phyloP scores from a whole-genome alignment of 1,140 invertebrate species.

The Drosophila tristis region DNA sequence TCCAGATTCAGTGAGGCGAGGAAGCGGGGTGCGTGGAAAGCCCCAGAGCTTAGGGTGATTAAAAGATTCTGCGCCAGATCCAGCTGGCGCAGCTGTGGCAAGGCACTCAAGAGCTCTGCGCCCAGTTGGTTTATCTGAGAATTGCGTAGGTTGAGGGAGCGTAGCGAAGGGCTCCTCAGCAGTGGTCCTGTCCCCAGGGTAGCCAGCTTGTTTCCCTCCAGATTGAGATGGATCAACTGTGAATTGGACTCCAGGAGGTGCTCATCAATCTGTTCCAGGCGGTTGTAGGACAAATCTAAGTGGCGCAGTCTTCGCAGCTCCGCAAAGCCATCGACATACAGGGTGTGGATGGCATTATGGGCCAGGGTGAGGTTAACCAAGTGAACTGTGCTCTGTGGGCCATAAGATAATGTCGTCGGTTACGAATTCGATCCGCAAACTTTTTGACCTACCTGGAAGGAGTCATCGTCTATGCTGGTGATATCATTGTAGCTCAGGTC shows the following conservation, averaged over 20 bases:
- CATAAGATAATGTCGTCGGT: neutral
- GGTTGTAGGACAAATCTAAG: slow-evolving; percentile 78
- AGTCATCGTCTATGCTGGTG: slow-evolving; percentile 72
- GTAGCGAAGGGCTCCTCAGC: slow-evolving; percentile 57
- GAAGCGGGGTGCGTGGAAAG: slow-evolving; percentile 55
- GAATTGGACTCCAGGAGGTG: slow-evolving; percentile 69
- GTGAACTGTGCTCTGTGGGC: slow-evolving; percentile 54
- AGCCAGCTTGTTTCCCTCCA: slow-evolving; percentile 77
- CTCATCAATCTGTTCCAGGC: slow-evolving; percentile 74
- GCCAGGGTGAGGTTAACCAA: slow-evolving; percentile 64
- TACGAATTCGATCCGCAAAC: neutral
- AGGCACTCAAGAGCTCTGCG: slow-evolving; percentile 36
- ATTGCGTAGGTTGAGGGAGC: slow-evolving; percentile 67
- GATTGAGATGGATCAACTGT: slow-evolving; percentile 59
- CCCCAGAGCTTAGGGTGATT: slow-evolving; percentile 55
- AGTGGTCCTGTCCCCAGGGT: slow-evolving; percentile 51
- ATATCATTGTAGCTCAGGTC: slow-evolving; percentile 83
- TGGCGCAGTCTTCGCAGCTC: slow-evolving; percentile 52
- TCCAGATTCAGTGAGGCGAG: slow-evolving; percentile 62
- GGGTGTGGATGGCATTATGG: slow-evolving; percentile 71
- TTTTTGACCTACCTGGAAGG: slow-evolving; percentile 63
- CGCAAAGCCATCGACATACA: slow-evolving; percentile 70
- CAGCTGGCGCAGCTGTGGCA: slow-evolving; percentile 67
- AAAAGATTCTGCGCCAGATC: slow-evolving; percentile 75
- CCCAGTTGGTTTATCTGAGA: slow-evolving; percentile 71